Conservation (phyloP, 1,140 invertebrate genomes). For the Conus ventricosus region DNA sequence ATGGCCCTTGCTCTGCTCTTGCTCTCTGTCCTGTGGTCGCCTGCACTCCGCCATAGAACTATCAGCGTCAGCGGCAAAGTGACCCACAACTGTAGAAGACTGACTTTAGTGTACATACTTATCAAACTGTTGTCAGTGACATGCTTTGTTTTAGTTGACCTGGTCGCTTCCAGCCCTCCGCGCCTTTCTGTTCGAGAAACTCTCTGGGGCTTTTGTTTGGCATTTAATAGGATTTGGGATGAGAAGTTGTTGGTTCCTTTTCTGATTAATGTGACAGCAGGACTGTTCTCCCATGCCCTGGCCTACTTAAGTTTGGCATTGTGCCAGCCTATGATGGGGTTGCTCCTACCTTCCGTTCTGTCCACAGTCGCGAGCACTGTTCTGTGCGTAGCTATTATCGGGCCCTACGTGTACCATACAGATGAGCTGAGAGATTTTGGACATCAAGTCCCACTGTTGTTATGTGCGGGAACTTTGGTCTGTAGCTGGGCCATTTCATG, state of each 20-base stretch:
- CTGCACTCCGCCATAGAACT: conserved; percentile 36
- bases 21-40: conserved; percentile 43
- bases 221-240: conserved; percentile 18
- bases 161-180: conserved; percentile 28
- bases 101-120: conserved; percentile 41
- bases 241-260: conserved; percentile 38
- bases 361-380: conserved; percentile 45
- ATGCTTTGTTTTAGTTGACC: conserved; percentile 43
- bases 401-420: conserved; percentile 32
- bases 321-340: conserved; percentile 46
- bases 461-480: conserved; percentile 30
- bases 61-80: conserved; percentile 28
- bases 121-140: conserved; percentile 44
- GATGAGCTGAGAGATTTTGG: conserved; percentile 50
- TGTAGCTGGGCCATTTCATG: conserved; percentile 48
- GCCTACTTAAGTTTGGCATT: conserved; percentile 43
- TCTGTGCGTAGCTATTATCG: conserved; percentile 34
- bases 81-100: conserved; percentile 28
- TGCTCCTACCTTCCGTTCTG: conserved; percentile 48
- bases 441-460: conserved; percentile 25
- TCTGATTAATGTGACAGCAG: conserved; percentile 35
- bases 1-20: conserved; percentile 35
- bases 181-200: conserved; percentile 8
- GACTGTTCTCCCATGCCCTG: conserved; percentile 41
- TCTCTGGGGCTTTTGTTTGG: conserved; percentile 27